Base-by-base conservation (phyloP, 2,888 invertebrate species). In the Limenitis camilla region DNA sequence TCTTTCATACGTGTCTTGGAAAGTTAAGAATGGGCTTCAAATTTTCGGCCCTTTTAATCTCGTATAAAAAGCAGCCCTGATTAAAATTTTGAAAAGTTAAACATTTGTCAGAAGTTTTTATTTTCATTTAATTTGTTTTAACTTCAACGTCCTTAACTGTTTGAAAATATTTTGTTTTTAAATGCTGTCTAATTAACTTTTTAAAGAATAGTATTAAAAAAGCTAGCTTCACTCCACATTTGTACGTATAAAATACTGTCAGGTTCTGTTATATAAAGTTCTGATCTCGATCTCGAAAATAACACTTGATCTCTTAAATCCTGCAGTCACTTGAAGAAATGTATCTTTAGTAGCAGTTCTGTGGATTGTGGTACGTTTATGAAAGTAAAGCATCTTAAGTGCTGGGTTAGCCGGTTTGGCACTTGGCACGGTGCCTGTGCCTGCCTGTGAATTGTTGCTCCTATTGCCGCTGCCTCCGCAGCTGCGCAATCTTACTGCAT, bases 1-100 rank as follows among this genome's bases (percentile, higher is more conserved):
- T 84, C 71, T 71, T 72, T 72, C 77, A 81, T 81, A 81, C 79
- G 80, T 81, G 80, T 73, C 72, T 74, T 69, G 69, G 67, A 70
- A 74, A 77, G 65, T 74, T 72, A 63, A 71, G 68, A 71, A 68
- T 66, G 70, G 68, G 70, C 65, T 72, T 73, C 71, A 72, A 71
- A 64, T 68, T 67, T 60, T 64, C 59, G 52, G 51, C 40, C 53
- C 52, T 56, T 61, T 60, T 61, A 57, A 63, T 61, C 54, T 59
- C 46, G 44, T 39, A 49, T 43, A 49, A 29, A 42, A 49, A 39
- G 44, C 46, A 28, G 10, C 43, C 7, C 32, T 50, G 32, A 50
- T 43, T 49, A 32, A 42, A 43, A 11, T 41, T 48, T 41, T 36
- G 32, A 38, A 44, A n/a, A 4, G 3, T 7, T 36, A 29, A 9